These are phyloP conservation scores for Calycopis cecrops DNA, from an alignment of 1,140 invertebrate genomes.

Conservation along the genomic window DNA sequence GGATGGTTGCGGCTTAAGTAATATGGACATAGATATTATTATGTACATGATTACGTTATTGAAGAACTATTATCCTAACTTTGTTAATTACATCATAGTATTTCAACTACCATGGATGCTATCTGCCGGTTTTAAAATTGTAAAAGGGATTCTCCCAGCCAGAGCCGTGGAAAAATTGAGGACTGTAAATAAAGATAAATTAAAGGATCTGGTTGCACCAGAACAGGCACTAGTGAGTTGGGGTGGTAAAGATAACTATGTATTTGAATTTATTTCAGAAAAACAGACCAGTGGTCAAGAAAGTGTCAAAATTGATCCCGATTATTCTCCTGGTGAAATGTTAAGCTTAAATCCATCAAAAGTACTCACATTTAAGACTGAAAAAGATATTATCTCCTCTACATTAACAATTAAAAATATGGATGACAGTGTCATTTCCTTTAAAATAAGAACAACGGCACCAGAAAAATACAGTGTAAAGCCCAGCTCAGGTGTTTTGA, in stretches of 20 bases:
- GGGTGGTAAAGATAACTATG: slow-evolving; percentile 42
- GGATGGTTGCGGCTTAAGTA: slow-evolving; percentile 35
- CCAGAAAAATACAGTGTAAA: slow-evolving; percentile 37
- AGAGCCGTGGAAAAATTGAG: slow-evolving; percentile 31
- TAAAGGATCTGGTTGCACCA: slow-evolving; percentile 35
- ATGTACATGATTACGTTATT: slow-evolving; percentile 37
- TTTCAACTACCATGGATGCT: slow-evolving; percentile 43
- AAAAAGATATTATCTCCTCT: slow-evolving; percentile 26
- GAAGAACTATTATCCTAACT: slow-evolving; percentile 41
- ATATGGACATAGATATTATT: slow-evolving; percentile 38
- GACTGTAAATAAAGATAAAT: slow-evolving; percentile 35
- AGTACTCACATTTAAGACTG: slow-evolving; percentile 27
- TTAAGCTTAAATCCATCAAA: slow-evolving; percentile 28
- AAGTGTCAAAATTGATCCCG: slow-evolving; percentile 12
- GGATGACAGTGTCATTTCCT: slow-evolving; percentile 32
- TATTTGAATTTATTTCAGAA: slow-evolving; percentile 36
- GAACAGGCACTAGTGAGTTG: slow-evolving; percentile 40
- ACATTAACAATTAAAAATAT: slow-evolving; percentile 37
- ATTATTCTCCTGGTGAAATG: slow-evolving; percentile 32
- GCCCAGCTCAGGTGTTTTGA: slow-evolving; percentile 29
- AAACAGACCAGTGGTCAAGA: slow-evolving; percentile 18
- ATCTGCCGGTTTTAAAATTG: slow-evolving; percentile 36
- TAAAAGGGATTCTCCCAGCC: slow-evolving; percentile 35
- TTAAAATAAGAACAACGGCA: slow-evolving; percentile 39
- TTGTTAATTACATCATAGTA: slow-evolving; percentile 43